These are phyloP conservation scores for Megaustenia siamemsis DNA, from an alignment of 2,888 invertebrate genomes.

Conservation along the genomic window DNA sequence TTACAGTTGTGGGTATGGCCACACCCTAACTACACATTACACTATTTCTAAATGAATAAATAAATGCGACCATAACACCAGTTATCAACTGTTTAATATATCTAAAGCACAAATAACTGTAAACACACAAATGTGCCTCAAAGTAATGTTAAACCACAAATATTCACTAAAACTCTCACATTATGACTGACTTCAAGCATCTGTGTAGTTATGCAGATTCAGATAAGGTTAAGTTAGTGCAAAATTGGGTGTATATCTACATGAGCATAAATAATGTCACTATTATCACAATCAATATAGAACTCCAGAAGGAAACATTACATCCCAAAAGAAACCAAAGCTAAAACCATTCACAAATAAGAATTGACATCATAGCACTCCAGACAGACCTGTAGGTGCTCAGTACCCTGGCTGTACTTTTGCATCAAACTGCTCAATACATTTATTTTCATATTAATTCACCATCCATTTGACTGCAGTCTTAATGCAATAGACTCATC, in stretches of 20 bases:
- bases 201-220: neutral
- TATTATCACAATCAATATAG: neutral
- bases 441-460: too few relatives aligned
- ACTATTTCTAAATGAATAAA: too few relatives aligned
- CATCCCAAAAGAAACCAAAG: too few relatives aligned
- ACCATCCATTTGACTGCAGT: too few relatives aligned
- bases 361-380: too few relatives aligned
- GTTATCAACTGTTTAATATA: conserved; percentile 16
- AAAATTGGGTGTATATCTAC: neutral
- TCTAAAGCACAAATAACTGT: conserved; percentile 4
- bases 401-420: too few relatives aligned
- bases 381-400: too few relatives aligned
- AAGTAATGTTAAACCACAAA: neutral
- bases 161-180: neutral
- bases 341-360: too few relatives aligned
- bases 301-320: neutral
- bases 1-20: too few relatives aligned
- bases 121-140: neutral
- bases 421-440: too few relatives aligned
- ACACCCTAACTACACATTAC: too few relatives aligned
- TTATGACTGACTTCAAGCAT: neutral
- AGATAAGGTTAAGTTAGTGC: neutral
- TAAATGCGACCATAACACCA: neutral
- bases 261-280: conserved; percentile 13
- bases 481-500: too few relatives aligned